phyloP scores from a whole-genome alignment of 37 sponge, comb jelly and placozoan species.

The Chondrosia reniformis region DNA sequence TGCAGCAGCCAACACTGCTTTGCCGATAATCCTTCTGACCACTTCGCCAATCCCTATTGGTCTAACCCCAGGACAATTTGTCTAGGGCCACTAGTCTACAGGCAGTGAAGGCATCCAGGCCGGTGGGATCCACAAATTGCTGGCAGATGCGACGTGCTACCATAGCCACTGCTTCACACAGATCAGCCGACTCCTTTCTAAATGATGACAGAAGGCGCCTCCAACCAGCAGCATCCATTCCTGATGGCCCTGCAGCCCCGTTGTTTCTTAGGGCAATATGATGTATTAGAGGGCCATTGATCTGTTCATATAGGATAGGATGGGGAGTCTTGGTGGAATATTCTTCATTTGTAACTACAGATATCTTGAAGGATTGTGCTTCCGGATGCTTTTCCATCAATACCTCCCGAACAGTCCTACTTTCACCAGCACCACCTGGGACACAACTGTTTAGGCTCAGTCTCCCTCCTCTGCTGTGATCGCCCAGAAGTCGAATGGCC shows the following conservation, averaged over 20 bases:
- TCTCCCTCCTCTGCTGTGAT: no score
- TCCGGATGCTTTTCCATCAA: no score
- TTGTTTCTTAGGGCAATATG: not conserved
- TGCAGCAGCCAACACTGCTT: not conserved
- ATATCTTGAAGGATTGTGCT: no score
- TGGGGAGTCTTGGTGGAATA: no score
- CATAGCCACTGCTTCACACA: not conserved
- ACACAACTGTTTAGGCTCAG: no score
- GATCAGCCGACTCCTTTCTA: not conserved
- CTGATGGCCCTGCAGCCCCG: not conserved
- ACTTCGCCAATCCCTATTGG: constrained; percentile 24
- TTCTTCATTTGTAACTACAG: no score
- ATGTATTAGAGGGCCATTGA: no score
- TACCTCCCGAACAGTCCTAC: no score
- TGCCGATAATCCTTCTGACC: constrained; percentile 6
- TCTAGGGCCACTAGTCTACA: constrained; percentile 18
- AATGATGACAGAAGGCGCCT: not conserved
- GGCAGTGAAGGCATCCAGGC: constrained; percentile 4
- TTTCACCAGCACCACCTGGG: no score
- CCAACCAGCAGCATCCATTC: not conserved
- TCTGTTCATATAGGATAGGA: no score
- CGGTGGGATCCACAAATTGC: not conserved
- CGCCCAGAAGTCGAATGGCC: no score
- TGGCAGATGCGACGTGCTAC: not conserved
- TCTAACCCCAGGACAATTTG: constrained; percentile 3